A percentile compares a stretch with the other conserved stretches of the same genome.
These are phyloP conservation scores for Phocoena sinus DNA, from an alignment of 2,113 vertebrate species.

Conservation along the genomic window DNA sequence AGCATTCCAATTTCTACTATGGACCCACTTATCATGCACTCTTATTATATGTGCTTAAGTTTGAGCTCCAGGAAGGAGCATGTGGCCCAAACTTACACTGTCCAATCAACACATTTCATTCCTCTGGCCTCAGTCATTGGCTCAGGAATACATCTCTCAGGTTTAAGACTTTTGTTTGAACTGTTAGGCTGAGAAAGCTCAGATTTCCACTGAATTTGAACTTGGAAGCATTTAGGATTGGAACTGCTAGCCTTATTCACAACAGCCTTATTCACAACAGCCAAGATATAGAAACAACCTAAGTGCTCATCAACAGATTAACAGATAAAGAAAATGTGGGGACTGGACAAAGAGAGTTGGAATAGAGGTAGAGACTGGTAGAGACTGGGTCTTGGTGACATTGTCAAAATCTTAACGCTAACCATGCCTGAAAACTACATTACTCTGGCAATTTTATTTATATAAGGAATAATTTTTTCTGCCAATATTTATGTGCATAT, in stretches of 20 bases:
- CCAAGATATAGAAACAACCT: too few relatives aligned
- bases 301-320: too few relatives aligned
- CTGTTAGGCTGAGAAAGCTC: background rate
- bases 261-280: too few relatives aligned
- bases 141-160: background rate
- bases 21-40: background rate
- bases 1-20: background rate
- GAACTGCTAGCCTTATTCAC: background rate
- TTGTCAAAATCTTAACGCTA: background rate
- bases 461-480: background rate
- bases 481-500: background rate
- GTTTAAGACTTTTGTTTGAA: background rate
- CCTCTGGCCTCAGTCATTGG: background rate
- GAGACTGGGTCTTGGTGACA: background rate
- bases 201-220: background rate
- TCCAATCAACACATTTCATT: background rate
- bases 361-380: background rate
- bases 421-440: background rate
- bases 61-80: background rate
- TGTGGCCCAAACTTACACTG: accelerated
- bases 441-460: background rate
- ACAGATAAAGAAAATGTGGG: too few relatives aligned
- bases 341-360: background rate
- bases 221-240: background rate
- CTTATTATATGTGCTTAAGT: background rate